These are phyloP conservation scores for Microtus oregoni DNA, from an alignment of 2,113 vertebrate species.

Conservation along the genomic window DNA sequence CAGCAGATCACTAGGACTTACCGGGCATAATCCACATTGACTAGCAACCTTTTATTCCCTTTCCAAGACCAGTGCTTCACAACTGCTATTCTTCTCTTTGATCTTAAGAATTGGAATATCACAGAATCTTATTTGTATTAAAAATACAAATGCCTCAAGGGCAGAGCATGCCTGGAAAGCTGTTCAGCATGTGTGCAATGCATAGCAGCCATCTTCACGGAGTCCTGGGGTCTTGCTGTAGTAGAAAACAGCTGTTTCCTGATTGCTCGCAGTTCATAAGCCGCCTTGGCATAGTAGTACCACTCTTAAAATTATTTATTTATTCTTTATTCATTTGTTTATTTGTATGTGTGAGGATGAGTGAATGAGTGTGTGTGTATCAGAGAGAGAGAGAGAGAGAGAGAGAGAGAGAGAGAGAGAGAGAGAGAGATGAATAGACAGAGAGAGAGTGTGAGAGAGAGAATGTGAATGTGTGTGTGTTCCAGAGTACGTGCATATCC, in stretches of 20 bases:
- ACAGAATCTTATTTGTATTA: conserved; percentile 19
- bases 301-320: background rate
- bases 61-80: background rate
- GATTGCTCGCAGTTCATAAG: background rate
- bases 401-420: too few relatives aligned
- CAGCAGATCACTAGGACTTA: background rate
- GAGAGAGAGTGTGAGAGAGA: background rate
- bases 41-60: background rate
- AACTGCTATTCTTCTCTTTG: background rate
- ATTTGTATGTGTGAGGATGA: background rate
- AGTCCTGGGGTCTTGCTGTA: background rate
- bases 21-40: too few relatives aligned
- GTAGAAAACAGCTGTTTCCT: background rate
- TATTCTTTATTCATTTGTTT: background rate
- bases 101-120: background rate
- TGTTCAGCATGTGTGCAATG: background rate
- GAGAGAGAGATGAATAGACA: too few relatives aligned
- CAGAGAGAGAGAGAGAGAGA: background rate
- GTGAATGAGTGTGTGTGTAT: background rate
- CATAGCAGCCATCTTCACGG: background rate
- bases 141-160: conserved; percentile 2
- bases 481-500: background rate
- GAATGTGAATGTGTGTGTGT: background rate
- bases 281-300: background rate
- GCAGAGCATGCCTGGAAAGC: background rate